phyloP scores from a whole-genome alignment of 2,888 invertebrate species.

The Aspidapion aeneum region DNA sequence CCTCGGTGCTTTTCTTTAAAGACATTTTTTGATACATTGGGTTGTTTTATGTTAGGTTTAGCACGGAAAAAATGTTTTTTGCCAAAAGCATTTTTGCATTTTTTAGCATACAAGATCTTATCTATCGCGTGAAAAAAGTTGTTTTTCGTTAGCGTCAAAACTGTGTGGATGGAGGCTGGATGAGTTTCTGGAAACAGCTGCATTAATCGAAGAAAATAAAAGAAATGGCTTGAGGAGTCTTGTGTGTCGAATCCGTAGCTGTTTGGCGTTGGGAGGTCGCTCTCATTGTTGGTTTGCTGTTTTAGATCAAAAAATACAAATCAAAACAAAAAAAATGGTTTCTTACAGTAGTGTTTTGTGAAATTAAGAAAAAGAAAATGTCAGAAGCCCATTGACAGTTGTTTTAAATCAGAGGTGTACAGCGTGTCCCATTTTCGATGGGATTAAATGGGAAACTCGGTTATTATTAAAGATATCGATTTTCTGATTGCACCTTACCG shows the following conservation, averaged over 20 bases:
- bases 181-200: conserved; percentile 47
- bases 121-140: conserved; percentile 45
- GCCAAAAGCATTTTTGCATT: conserved; percentile 28
- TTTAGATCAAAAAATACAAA: conserved; percentile 11
- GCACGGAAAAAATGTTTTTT: background rate
- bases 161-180: conserved; percentile 46
- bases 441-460: too few species aligned
- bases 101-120: conserved; percentile 43
- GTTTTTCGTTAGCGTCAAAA: conserved; percentile 42
- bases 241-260: conserved; percentile 12
- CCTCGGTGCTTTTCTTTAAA: background rate
- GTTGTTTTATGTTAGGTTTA: background rate
- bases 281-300: conserved; percentile 17
- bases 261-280: conserved; percentile 21
- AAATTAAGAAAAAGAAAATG: too few species aligned
- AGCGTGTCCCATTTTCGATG: too few species aligned
- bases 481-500: too few species aligned
- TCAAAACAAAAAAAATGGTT: background rate
- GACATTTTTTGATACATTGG: background rate
- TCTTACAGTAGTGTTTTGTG: conserved; percentile 18
- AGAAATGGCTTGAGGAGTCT: conserved; percentile 43
- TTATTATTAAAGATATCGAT: too few species aligned
- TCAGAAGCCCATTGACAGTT: too few species aligned
- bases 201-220: conserved; percentile 45
- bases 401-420: too few species aligned